These are phyloP conservation scores for Rhingia rostrata DNA, from an alignment of 2,888 invertebrate genomes.

Conservation along the genomic window DNA sequence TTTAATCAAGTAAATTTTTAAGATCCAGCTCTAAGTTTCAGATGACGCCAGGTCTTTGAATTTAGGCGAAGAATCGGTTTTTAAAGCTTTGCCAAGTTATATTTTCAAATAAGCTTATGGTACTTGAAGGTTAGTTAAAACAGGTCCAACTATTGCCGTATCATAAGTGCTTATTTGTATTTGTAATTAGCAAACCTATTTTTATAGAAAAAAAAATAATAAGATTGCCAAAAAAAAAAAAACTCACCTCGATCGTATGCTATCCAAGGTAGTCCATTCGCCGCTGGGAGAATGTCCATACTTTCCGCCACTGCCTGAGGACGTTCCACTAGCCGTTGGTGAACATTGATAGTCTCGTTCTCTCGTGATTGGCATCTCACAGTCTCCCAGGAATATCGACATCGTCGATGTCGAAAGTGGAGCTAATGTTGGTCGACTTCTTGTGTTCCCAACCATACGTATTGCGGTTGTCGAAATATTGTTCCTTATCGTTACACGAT, in stretches of 20 bases:
- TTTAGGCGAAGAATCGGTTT: too few species aligned
- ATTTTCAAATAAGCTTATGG: too few species aligned
- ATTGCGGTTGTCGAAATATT: slow-evolving; percentile 74
- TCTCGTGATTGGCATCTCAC: slow-evolving; percentile 79
- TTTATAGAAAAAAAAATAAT: neutral
- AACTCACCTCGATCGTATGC: slow-evolving; percentile 58
- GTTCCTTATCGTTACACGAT: slow-evolving; percentile 37
- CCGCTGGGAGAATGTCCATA: slow-evolving; percentile 60
- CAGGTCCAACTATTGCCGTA: too few species aligned
- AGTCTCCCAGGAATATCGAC: slow-evolving; percentile 78
- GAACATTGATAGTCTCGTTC: slow-evolving; percentile 71
- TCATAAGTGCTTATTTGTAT: too few species aligned
- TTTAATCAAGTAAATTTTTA: too few species aligned
- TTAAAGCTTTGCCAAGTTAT: too few species aligned
- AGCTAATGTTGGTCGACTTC: slow-evolving; percentile 7
- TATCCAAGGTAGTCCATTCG: slow-evolving; percentile 59
- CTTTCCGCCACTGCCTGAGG: slow-evolving; percentile 60
- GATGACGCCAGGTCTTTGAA: too few species aligned
- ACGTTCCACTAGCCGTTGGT: slow-evolving; percentile 64
- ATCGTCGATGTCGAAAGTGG: slow-evolving; percentile 77
- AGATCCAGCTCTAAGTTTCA: too few species aligned
- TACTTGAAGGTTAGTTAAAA: too few species aligned
- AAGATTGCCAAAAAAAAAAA: neutral
- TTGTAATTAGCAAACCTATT: too few species aligned
- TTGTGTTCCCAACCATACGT: slow-evolving; percentile 53